Conservation (phyloP, 2,797 vertebrate species). For the Mus caroli region DNA sequence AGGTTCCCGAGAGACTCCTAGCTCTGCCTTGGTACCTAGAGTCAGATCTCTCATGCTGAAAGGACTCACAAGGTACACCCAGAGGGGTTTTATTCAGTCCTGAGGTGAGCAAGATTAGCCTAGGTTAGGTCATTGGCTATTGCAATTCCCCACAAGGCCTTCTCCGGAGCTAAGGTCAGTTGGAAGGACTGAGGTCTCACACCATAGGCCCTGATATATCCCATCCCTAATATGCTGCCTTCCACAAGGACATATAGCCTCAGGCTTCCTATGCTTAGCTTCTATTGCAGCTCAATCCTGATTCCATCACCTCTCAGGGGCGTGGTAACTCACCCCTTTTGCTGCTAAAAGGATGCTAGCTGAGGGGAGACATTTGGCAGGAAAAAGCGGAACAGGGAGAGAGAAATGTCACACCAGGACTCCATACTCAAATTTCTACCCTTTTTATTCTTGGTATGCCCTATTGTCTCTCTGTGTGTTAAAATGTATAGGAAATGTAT, state of each 20-base stretch:
- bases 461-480: slow-evolving; percentile 86
- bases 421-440: slow-evolving; percentile 82
- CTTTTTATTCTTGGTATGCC: slow-evolving; percentile 89
- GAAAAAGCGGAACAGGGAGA: slow-evolving; percentile 70
- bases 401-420: slow-evolving; percentile 86
- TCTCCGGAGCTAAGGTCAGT: slow-evolving; percentile 5
- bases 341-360: not conserved
- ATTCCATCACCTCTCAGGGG: not conserved
- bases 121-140: not conserved
- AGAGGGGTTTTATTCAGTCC: not conserved
- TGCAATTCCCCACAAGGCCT: not conserved
- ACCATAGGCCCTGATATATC: not conserved
- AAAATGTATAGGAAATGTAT: slow-evolving; percentile 65
- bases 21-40: not conserved
- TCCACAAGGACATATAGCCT: slow-evolving; percentile 12
- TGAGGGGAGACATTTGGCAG: slow-evolving; percentile 67
- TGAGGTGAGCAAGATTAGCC: slow-evolving; percentile 6
- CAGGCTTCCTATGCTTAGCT: slow-evolving; percentile 14
- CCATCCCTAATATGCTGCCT: not conserved
- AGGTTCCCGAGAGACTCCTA: not conserved
- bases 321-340: slow-evolving; percentile 39
- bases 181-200: not conserved
- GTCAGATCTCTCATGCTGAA: not conserved
- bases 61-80: not conserved
- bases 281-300: slow-evolving; percentile 38